Conservation (phyloP, 2,888 invertebrate genomes). For the Diplazon laetatorius region DNA sequence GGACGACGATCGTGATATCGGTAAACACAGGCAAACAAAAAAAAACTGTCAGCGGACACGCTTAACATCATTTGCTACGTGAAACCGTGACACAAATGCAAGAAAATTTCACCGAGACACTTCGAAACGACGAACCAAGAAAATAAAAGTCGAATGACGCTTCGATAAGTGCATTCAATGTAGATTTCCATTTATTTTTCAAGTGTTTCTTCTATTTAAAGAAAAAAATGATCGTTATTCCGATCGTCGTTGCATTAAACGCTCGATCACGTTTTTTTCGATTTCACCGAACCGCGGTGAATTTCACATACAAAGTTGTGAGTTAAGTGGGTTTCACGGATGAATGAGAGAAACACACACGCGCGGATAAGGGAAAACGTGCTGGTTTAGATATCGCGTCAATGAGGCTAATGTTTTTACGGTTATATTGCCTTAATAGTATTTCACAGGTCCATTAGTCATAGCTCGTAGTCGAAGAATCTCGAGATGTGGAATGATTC, state of each 20-base stretch:
- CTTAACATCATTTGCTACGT: constrained; percentile 8
- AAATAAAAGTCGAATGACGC: constrained; percentile 1
- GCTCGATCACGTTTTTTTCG: background rate
- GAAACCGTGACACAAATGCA: constrained; percentile 35
- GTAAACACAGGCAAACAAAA: constrained; percentile 18
- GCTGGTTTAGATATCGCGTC: constrained; percentile 46
- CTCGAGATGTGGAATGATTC: too few relatives aligned
- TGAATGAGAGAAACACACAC: background rate
- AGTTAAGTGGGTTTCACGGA: background rate
- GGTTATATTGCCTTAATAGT: constrained; percentile 46
- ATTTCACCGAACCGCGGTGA: background rate
- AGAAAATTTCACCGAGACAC: background rate
- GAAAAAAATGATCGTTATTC: too few relatives aligned
- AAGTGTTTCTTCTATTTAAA: too few relatives aligned
- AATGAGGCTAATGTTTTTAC: constrained; percentile 28
- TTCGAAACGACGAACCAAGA: constrained; percentile 8
- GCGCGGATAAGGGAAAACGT: constrained; percentile 47
- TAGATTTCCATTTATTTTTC: background rate
- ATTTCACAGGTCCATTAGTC: constrained; percentile 22
- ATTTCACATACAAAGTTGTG: too few relatives aligned
- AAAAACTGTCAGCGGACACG: constrained; percentile 17
- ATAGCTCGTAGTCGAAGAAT: constrained; percentile 28
- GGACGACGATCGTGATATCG: constrained; percentile 43
- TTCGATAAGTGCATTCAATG: constrained; percentile 10
- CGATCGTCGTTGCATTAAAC: background rate